Evolutionary conservation across 2,888 invertebrate genomes (phyloP).

Genomic region (Dicycla oo): DNA sequence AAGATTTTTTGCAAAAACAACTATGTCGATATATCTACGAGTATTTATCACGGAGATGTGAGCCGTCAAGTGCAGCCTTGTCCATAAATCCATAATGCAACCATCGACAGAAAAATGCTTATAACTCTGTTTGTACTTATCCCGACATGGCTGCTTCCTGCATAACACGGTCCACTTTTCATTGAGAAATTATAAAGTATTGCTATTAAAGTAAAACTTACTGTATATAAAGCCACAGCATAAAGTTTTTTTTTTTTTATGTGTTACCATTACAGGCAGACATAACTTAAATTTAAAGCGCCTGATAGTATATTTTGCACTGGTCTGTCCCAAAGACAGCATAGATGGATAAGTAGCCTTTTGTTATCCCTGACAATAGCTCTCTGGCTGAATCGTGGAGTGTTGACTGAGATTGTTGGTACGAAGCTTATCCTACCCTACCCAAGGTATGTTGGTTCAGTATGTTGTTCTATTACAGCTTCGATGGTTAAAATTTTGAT

Average conservation of each 20-base stretch:
- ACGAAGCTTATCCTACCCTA: slow-evolving; percentile 10
- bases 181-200: too few species aligned
- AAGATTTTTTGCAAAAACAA: too few species aligned
- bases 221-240: too few species aligned
- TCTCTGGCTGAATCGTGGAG: slow-evolving; percentile 5
- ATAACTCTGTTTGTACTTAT: too few species aligned
- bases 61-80: too few species aligned
- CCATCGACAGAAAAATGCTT: too few species aligned
- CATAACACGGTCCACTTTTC: too few species aligned
- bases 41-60: too few species aligned
- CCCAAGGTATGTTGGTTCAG: background rate
- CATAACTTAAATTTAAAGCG: background rate
- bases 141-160: too few species aligned
- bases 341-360: slow-evolving; percentile 4
- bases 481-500: background rate
- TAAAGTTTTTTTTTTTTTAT: background rate
- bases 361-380: slow-evolving; percentile 43
- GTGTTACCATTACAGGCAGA: background rate
- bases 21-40: too few species aligned
- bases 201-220: too few species aligned
- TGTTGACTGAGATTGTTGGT: slow-evolving; percentile 37
- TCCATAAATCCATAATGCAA: too few species aligned
- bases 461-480: slow-evolving; percentile 7
- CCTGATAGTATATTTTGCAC: background rate
- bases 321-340: background rate